Percentiles rank a stretch among this genome's conserved stretches.
Conservation (phyloP, 2,797 vertebrate species). For the Lateolabrax maculatus region DNA sequence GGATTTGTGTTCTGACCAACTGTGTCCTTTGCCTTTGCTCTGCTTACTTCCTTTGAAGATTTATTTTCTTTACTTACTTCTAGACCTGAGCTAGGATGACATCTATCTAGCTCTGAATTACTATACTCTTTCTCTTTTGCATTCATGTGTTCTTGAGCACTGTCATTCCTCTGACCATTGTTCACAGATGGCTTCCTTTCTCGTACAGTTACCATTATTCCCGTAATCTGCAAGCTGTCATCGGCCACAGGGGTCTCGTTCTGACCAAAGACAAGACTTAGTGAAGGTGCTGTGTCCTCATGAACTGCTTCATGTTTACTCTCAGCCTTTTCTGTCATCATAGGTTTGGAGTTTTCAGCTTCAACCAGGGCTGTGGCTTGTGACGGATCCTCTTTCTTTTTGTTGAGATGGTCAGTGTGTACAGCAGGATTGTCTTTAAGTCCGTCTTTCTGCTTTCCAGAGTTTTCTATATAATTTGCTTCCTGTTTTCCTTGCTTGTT, state of each 20-base stretch:
- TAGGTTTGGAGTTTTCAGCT: slow-evolving; percentile 24
- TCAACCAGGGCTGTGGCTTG: slow-evolving; percentile 1
- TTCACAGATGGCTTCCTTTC: slow-evolving; percentile 58
- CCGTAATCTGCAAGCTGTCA: slow-evolving; percentile 71
- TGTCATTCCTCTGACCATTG: slow-evolving; percentile 21
- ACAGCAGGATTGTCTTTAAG: slow-evolving; percentile 4
- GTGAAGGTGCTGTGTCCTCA: slow-evolving; percentile 40
- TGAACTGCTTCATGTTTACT: slow-evolving; percentile 28
- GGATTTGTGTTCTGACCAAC: slow-evolving; percentile 20
- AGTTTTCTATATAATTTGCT: slow-evolving; percentile 15
- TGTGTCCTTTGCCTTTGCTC: not conserved
- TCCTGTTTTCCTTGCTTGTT: slow-evolving; percentile 33
- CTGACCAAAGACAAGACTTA: slow-evolving; percentile 43
- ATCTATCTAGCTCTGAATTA: slow-evolving; percentile 36
- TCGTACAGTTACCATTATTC: slow-evolving; percentile 76
- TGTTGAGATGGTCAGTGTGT: slow-evolving; percentile 12
- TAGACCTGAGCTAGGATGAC: slow-evolving; percentile 5
- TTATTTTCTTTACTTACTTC: slow-evolving; percentile 49
- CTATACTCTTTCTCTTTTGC: slow-evolving; percentile 37
- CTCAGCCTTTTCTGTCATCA: slow-evolving; percentile 29
- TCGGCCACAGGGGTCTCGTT: slow-evolving; percentile 35
- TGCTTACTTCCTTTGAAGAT: slow-evolving; percentile 39
- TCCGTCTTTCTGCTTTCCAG: slow-evolving; percentile 40
- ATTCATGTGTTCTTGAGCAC: slow-evolving; percentile 15
- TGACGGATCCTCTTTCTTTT: slow-evolving; percentile 36